Evolutionary conservation across 2,888 invertebrate species (phyloP).

Genomic region (Melitaea athalia): DNA sequence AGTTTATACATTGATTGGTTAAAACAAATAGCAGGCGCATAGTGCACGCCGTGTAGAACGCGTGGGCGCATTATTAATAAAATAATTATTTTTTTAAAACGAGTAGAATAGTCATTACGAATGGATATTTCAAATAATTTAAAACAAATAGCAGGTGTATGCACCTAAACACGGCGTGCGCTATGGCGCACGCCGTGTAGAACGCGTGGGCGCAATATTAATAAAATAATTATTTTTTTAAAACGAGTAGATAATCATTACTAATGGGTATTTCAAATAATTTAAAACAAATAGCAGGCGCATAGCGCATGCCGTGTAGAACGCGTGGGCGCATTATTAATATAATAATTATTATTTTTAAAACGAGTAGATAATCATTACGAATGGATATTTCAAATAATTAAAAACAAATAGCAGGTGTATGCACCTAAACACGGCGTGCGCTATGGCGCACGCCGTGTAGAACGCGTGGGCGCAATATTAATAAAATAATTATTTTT

Average conservation of each 20-base stretch:
- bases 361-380: constrained; percentile 39
- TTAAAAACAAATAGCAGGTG: constrained; percentile 35
- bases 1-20: constrained; percentile 62
- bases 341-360: constrained; percentile 16
- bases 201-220: not conserved
- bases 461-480: not conserved
- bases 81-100: constrained; percentile 14
- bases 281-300: constrained; percentile 42
- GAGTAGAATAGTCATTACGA: constrained; percentile 44
- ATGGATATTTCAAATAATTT: constrained; percentile 46
- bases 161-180: too few relatives aligned
- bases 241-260: constrained; percentile 39
- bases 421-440: too few relatives aligned
- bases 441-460: constrained; percentile 33
- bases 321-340: not conserved
- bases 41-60: constrained; percentile 1
- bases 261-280: constrained; percentile 49
- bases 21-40: constrained; percentile 41
- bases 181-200: constrained; percentile 1
- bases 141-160: constrained; percentile 37
- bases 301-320: constrained; percentile 1
- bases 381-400: constrained; percentile 49
- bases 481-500: constrained; percentile 17
- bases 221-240: constrained; percentile 16
- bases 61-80: not conserved